A percentile compares a stretch with the other conserved stretches of the same genome.
Conservation (phyloP, 2,888 invertebrate species). For the Agrotis ipsilon region DNA sequence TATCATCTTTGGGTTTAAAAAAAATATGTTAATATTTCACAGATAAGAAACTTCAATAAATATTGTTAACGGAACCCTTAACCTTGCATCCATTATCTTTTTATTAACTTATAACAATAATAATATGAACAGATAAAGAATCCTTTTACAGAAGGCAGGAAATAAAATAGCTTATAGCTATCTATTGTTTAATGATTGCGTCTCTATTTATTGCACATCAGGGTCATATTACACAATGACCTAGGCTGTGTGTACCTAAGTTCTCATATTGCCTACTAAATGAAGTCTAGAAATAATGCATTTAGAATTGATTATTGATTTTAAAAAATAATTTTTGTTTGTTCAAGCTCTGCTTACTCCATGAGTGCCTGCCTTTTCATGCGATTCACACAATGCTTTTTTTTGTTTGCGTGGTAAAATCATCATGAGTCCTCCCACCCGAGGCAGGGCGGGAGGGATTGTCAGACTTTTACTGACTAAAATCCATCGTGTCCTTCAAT, state of each 20-base stretch:
- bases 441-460: no score
- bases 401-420: no score
- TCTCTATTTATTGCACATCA: neutral
- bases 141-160: conserved; percentile 17
- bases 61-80: neutral
- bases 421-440: no score
- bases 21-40: neutral
- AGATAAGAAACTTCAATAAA: conserved; percentile 7
- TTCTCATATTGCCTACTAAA: neutral
- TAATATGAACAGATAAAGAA: neutral
- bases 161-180: conserved; percentile 25
- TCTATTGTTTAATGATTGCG: conserved; percentile 7
- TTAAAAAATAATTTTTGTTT: no score
- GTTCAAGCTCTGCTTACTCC: no score
- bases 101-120: conserved; percentile 10
- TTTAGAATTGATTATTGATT: neutral
- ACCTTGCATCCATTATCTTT: conserved; percentile 10
- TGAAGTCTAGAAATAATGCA: neutral
- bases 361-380: no score
- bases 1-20: neutral
- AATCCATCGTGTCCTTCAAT: no score
- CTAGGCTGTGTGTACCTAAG: neutral
- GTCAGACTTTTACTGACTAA: no score
- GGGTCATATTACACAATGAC: neutral
- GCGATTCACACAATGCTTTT: no score